Conservation (phyloP, 2,888 invertebrate species). For the Ormyrus thymus region DNA sequence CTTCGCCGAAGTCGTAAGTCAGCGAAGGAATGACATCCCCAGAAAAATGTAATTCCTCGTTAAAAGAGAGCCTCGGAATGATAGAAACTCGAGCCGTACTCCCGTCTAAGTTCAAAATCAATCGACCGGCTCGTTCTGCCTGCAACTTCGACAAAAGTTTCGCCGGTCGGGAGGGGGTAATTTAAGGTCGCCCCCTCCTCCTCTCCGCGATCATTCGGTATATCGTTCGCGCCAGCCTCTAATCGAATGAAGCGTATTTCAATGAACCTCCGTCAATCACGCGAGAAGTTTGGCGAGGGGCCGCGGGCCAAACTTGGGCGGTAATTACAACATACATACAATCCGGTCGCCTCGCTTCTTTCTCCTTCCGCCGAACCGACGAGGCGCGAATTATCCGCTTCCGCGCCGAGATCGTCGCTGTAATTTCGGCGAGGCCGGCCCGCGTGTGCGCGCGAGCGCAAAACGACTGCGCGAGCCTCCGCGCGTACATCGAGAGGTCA, state of each 20-base stretch:
- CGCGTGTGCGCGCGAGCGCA: neutral
- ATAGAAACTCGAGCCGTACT: slow-evolving; percentile 23
- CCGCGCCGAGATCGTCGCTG: neutral
- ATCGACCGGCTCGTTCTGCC: slow-evolving; percentile 2
- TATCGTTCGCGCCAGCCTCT: slow-evolving; percentile 52
- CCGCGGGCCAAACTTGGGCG: neutral
- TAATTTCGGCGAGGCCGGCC: too few relatives aligned
- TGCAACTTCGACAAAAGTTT: slow-evolving; percentile 51
- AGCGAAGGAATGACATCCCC: neutral
- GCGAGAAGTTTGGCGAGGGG: slow-evolving; percentile 21
- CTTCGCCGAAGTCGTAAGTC: too few relatives aligned
- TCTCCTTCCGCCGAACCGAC: neutral
- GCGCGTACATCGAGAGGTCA: slow-evolving; percentile 8
- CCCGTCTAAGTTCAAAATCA: slow-evolving; percentile 50
- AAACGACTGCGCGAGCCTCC: neutral
- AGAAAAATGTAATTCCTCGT: neutral
- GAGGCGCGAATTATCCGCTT: neutral
- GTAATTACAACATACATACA: neutral
- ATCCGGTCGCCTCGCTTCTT: neutral
- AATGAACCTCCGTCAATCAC: slow-evolving; percentile 54
- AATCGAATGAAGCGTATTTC: slow-evolving; percentile 54
- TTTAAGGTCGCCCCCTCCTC: slow-evolving; percentile 46
- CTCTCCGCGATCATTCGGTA: slow-evolving; percentile 51
- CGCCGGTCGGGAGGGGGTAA: slow-evolving; percentile 15
- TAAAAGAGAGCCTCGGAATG: neutral